Evolutionary conservation across 2,888 invertebrate species (phyloP).

Genomic region (Hydroisotoma schaefferi): DNA sequence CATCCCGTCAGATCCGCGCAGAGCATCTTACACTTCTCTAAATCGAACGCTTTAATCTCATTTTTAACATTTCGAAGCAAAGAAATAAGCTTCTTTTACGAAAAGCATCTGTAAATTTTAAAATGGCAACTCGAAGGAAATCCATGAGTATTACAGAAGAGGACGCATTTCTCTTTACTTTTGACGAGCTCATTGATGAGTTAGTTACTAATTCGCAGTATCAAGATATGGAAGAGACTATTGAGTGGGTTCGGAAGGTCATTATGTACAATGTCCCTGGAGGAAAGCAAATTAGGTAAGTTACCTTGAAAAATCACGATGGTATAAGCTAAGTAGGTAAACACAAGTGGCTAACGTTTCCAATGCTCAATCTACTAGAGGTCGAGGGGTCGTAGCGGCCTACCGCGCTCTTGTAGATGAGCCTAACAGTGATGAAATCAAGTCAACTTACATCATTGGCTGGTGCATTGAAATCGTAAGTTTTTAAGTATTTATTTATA

Average conservation of each 20-base stretch:
- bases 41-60: too few relatives aligned
- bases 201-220: neutral
- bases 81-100: too few relatives aligned
- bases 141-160: conserved; percentile 9
- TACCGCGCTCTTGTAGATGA: conserved; percentile 42
- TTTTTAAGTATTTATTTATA: neutral
- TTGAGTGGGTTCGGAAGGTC: neutral
- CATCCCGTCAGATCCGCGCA: too few relatives aligned
- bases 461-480: conserved; percentile 36
- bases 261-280: conserved; percentile 5
- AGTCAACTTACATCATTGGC: conserved; percentile 55
- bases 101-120: too few relatives aligned
- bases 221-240: conserved; percentile 5
- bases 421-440: conserved; percentile 51
- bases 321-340: too few relatives aligned
- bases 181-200: conserved; percentile 10
- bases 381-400: conserved; percentile 44
- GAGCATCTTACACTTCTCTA: too few relatives aligned
- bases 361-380: conserved; percentile 26
- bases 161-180: conserved; percentile 6
- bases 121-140: conserved; percentile 7
- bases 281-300: conserved; percentile 8
- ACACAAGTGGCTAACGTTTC: too few relatives aligned
- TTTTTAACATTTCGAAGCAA: too few relatives aligned
- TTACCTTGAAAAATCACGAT: too few relatives aligned